These are phyloP conservation scores for Theocolax elegans DNA, from an alignment of 1,140 invertebrate species.

Conservation along the genomic window DNA sequence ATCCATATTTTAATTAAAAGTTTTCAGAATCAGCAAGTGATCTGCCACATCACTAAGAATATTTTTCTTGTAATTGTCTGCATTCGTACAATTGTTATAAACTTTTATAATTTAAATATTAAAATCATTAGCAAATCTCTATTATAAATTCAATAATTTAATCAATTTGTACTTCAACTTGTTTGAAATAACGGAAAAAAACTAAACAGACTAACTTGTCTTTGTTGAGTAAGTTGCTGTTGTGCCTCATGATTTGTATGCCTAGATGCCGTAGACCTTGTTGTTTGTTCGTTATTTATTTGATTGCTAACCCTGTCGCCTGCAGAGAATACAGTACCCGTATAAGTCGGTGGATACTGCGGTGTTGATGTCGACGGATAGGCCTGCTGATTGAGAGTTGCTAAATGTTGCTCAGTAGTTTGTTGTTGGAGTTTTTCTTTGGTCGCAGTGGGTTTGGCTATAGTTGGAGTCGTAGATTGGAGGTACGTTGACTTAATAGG, in stretches of 20 bases:
- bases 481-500: slow-evolving; percentile 45
- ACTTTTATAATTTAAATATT: too few relatives aligned
- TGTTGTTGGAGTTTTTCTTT: slow-evolving; percentile 60
- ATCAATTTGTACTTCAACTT: too few relatives aligned
- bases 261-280: slow-evolving; percentile 43
- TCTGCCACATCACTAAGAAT: too few relatives aligned
- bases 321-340: slow-evolving; percentile 52
- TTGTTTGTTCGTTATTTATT: slow-evolving; percentile 43
- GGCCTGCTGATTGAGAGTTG: slow-evolving; percentile 58
- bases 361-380: slow-evolving; percentile 51
- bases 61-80: too few relatives aligned
- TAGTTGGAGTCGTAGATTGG: slow-evolving; percentile 46
- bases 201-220: slow-evolving; percentile 42
- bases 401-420: slow-evolving; percentile 52
- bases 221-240: slow-evolving; percentile 50
- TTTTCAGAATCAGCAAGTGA: too few relatives aligned
- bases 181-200: too few relatives aligned
- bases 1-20: too few relatives aligned
- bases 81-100: too few relatives aligned
- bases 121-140: too few relatives aligned
- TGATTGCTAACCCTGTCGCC: slow-evolving; percentile 48
- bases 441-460: slow-evolving; percentile 48
- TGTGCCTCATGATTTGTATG: slow-evolving; percentile 48
- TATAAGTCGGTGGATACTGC: slow-evolving; percentile 55
- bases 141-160: too few relatives aligned